Evolutionary conservation across 64 coral and sea anemone species (phyloP).

Genomic region (Pocillopora verrucosa): DNA sequence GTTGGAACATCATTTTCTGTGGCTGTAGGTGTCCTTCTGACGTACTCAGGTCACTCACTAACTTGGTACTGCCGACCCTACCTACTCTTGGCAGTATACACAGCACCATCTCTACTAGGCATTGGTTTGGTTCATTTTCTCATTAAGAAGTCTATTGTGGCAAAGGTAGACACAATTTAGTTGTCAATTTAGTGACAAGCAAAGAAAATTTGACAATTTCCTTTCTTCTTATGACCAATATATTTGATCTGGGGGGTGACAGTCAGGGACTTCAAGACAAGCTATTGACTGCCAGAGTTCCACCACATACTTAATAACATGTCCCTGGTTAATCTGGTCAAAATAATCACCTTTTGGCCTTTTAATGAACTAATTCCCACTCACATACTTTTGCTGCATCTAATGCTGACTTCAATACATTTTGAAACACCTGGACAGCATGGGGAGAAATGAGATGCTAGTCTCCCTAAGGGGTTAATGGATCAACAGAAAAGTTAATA

Average conservation of each 20-base stretch:
- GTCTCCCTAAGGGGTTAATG: too few species aligned
- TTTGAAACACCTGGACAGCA: too few species aligned
- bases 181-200: too few species aligned
- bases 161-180: slow-evolving; percentile 46
- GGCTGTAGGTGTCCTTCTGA: slow-evolving; percentile 62
- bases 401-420: too few species aligned
- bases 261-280: slow-evolving; percentile 11
- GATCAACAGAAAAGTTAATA: too few species aligned
- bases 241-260: neutral
- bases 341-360: too few species aligned
- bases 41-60: slow-evolving; percentile 59
- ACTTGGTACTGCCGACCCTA: slow-evolving; percentile 95
- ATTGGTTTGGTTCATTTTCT: slow-evolving; percentile 70
- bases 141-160: slow-evolving; percentile 21
- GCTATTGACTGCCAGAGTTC: slow-evolving; percentile 44
- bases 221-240: neutral
- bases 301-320: too few species aligned
- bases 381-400: too few species aligned
- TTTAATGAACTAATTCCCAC: too few species aligned
- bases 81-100: slow-evolving; percentile 65
- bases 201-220: too few species aligned
- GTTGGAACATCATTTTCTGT: slow-evolving; percentile 56
- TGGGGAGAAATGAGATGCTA: too few species aligned
- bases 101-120: slow-evolving; percentile 62
- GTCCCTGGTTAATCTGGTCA: too few species aligned